Conservation (phyloP, 2,888 invertebrate genomes). For the Melipona beecheii region DNA sequence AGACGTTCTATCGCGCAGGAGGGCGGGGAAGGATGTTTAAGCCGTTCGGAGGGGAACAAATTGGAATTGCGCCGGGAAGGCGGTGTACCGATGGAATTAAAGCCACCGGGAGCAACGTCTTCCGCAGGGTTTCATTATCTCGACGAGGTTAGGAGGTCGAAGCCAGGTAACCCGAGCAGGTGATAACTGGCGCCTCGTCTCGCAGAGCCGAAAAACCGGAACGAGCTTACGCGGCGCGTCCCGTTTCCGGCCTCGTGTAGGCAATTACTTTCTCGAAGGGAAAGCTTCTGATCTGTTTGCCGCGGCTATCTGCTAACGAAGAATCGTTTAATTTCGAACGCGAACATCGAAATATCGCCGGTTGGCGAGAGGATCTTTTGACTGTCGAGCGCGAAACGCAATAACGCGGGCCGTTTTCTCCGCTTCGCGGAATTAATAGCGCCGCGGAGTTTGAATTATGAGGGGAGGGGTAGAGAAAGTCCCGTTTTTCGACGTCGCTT, state of each 20-base stretch:
- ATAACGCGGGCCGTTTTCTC: constrained; percentile 1
- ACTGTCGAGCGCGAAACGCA: neutral
- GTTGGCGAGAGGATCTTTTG: neutral
- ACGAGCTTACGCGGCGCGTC: constrained; percentile 72
- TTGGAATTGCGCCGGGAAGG: constrained; percentile 1
- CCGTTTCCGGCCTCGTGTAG: constrained; percentile 63
- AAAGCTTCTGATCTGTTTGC: constrained; percentile 73
- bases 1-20: neutral
- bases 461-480: neutral
- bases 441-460: neutral
- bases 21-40: neutral
- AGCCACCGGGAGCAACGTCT: constrained; percentile 21
- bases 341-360: neutral
- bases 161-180: constrained; percentile 56
- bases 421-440: constrained; percentile 5
- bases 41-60: neutral
- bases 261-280: constrained; percentile 70
- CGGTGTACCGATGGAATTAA: constrained; percentile 3
- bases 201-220: constrained; percentile 62
- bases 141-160: constrained; percentile 54
- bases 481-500: neutral
- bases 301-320: constrained; percentile 66
- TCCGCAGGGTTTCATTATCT: constrained; percentile 59
- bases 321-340: constrained; percentile 72
- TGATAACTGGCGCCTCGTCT: constrained; percentile 53